These are phyloP conservation scores for Brevimyrus niger DNA, from an alignment of 2,113 vertebrate genomes.

Conservation along the genomic window DNA sequence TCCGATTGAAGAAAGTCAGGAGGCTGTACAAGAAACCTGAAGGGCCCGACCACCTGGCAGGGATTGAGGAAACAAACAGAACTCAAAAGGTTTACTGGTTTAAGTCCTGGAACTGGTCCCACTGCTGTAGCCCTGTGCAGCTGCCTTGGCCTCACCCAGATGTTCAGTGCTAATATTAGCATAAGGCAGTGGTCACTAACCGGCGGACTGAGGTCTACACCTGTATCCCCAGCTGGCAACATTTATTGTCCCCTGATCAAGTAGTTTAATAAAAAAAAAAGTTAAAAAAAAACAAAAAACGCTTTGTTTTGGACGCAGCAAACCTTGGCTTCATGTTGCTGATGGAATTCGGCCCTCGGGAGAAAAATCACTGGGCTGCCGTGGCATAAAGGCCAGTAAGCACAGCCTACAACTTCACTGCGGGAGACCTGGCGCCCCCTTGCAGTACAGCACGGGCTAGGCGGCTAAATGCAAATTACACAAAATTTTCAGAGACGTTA, in stretches of 20 bases:
- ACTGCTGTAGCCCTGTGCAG: neutral
- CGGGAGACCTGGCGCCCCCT: neutral
- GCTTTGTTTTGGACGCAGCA: neutral
- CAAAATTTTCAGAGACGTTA: neutral
- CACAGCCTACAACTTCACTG: neutral
- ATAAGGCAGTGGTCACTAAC: neutral
- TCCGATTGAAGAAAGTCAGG: neutral
- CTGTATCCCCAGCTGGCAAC: neutral
- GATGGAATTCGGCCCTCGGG: neutral
- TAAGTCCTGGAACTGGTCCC: neutral
- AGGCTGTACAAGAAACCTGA: neutral
- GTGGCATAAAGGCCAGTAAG: neutral
- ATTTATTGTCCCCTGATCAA: neutral
- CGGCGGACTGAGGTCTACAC: neutral
- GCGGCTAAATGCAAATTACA: neutral
- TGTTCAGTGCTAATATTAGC: neutral
- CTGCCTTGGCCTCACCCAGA: neutral
- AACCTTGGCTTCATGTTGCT: neutral
- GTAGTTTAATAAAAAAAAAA: too few relatives aligned
- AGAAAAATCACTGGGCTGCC: neutral
- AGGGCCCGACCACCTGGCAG: neutral
- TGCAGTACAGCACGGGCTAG: neutral
- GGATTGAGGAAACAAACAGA: neutral
- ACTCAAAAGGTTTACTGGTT: neutral
- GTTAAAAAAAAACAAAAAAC: too few relatives aligned